phyloP scores from a whole-genome alignment of 1,140 invertebrate species.

The Aphaenogaster ashmeadi region DNA sequence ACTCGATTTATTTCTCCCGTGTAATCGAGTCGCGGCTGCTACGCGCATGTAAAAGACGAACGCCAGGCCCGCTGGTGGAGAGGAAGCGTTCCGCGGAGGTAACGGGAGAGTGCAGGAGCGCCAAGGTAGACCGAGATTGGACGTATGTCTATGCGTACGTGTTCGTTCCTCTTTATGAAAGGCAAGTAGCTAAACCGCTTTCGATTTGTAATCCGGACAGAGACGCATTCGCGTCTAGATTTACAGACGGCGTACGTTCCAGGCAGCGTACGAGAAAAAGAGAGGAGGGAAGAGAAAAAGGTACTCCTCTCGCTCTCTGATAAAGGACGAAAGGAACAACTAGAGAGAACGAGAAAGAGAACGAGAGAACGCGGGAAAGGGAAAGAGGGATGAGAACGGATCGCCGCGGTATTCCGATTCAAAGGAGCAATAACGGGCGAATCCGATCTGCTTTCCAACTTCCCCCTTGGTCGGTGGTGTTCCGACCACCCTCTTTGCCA shows the following conservation, averaged over 20 bases:
- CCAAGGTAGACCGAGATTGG: conserved; percentile 68
- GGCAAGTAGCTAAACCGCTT: conserved; percentile 82
- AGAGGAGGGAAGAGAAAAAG: conserved; percentile 54
- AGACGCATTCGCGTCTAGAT: conserved; percentile 81
- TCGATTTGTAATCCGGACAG: conserved; percentile 83
- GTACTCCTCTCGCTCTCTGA: conserved; percentile 23
- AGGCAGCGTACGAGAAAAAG: conserved; percentile 28
- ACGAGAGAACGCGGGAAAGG: conserved; percentile 3
- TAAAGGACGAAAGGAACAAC: conserved; percentile 47
- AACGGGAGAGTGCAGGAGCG: conserved; percentile 60
- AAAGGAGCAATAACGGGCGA: conserved; percentile 81
- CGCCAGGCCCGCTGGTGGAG: background rate
- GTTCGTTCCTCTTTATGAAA: conserved; percentile 80
- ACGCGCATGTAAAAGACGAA: conserved; percentile 69
- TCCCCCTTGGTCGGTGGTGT: conserved; percentile 60
- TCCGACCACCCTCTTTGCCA: conserved; percentile 66
- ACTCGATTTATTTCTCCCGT: conserved; percentile 81
- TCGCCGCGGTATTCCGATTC: conserved; percentile 79
- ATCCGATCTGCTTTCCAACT: conserved; percentile 75
- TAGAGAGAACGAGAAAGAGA: background rate
- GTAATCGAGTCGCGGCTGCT: conserved; percentile 76
- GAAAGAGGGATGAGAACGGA: conserved; percentile 62
- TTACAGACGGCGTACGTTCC: conserved; percentile 70
- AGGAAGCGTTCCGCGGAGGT: conserved; percentile 45
- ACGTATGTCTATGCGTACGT: conserved; percentile 71